phyloP scores from a whole-genome alignment of 2,888 invertebrate genomes.

The Allophyes oxyacanthae region DNA sequence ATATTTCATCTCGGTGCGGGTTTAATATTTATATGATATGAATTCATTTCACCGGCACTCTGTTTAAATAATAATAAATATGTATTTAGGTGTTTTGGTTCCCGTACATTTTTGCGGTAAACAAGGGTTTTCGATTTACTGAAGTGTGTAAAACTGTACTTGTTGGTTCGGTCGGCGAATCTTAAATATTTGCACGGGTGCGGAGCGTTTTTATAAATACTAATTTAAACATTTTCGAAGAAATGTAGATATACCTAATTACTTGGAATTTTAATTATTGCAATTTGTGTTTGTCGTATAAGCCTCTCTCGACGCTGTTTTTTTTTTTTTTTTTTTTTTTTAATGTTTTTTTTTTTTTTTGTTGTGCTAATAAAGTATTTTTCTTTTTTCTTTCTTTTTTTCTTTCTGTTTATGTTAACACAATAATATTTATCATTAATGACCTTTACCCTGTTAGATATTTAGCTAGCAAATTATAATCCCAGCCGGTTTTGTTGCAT shows the following conservation, averaged over 20 bases:
- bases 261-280: conserved; percentile 17
- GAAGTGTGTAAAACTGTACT: conserved; percentile 50
- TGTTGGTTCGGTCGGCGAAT: conserved; percentile 23
- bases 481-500: no score
- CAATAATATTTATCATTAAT: background rate
- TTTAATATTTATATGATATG: conserved; percentile 71
- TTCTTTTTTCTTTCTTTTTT: no score
- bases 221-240: conserved; percentile 16
- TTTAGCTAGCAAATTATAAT: no score
- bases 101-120: conserved; percentile 57
- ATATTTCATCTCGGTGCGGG: conserved; percentile 78
- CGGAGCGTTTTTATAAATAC: conserved; percentile 21
- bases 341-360: no score
- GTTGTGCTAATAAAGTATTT: no score
- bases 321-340: no score
- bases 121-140: conserved; percentile 63
- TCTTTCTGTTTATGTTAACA: background rate
- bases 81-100: conserved; percentile 60
- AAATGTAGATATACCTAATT: conserved; percentile 8
- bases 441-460: background rate
- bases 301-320: no score
- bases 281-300: background rate
- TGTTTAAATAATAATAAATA: conserved; percentile 71
- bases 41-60: conserved; percentile 65
- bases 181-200: conserved; percentile 35